A percentile compares a stretch with the other conserved stretches of the same genome.
These are phyloP conservation scores for Epinephelus fuscoguttatus DNA, from an alignment of 2,113 vertebrate genomes.

Conservation along the genomic window DNA sequence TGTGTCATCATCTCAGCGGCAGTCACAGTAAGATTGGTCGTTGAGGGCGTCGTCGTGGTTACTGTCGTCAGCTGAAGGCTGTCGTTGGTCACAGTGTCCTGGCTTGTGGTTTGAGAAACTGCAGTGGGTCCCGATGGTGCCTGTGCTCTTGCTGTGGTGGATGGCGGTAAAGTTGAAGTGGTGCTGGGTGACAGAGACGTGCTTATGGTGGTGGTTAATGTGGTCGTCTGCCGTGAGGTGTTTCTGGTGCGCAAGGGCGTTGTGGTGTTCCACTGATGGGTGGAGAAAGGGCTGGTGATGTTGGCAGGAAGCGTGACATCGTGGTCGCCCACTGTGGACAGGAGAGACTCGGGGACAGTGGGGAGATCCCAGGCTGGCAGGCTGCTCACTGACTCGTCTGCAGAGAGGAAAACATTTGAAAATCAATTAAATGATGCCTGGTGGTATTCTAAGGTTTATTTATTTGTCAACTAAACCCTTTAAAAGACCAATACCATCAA, in stretches of 20 bases:
- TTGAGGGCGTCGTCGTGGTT: slow-evolving; percentile 68
- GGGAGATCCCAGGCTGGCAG: slow-evolving; percentile 82
- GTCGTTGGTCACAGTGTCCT: slow-evolving; percentile 70
- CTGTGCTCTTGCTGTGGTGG: slow-evolving; percentile 22
- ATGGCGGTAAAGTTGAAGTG: slow-evolving; percentile 29
- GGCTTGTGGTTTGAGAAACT: slow-evolving; percentile 14
- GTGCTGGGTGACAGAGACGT: slow-evolving; percentile 21
- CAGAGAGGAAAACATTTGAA: slow-evolving; percentile 11
- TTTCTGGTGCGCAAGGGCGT: slow-evolving; percentile 56
- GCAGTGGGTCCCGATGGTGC: neutral
- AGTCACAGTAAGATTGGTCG: slow-evolving; percentile 74
- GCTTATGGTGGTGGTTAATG: slow-evolving; percentile 23
- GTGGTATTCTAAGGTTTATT: neutral
- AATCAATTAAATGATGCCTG: neutral
- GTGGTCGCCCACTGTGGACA: slow-evolving; percentile 76
- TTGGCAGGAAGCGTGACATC: slow-evolving; percentile 77
- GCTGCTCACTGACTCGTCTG: slow-evolving; percentile 74
- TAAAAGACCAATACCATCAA: neutral
- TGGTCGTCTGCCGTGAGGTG: slow-evolving; percentile 33
- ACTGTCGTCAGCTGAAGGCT: slow-evolving; percentile 74
- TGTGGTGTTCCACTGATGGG: slow-evolving; percentile 79
- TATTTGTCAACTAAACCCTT: neutral
- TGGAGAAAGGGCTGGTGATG: slow-evolving; percentile 82
- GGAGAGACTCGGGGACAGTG: slow-evolving; percentile 77
- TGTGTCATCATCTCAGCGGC: slow-evolving; percentile 27